Evolutionary conservation across 2,888 invertebrate species (phyloP).

Genomic region (Tetragonula carbonaria): DNA sequence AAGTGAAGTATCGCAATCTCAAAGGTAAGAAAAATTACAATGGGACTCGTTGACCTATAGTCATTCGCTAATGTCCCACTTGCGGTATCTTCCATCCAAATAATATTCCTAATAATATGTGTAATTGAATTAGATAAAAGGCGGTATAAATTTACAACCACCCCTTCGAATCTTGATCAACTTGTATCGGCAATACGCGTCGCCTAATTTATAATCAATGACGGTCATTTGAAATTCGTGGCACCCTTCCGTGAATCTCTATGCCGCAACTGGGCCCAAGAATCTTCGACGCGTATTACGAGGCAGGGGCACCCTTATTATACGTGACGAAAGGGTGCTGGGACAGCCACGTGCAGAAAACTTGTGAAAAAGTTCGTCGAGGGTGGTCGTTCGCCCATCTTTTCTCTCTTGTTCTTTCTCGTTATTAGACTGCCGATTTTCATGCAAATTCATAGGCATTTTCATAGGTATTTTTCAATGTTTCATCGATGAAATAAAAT

Average conservation of each 20-base stretch:
- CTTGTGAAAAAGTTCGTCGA: constrained; percentile 21
- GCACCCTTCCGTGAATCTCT: constrained; percentile 49
- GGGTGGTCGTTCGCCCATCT: neutral
- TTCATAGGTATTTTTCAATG: too few relatives aligned
- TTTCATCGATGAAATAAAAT: too few relatives aligned
- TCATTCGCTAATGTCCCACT: neutral
- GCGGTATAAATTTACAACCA: too few relatives aligned
- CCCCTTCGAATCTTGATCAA: constrained; percentile 23
- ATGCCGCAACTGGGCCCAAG: constrained; percentile 47
- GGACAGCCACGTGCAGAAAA: constrained; percentile 52
- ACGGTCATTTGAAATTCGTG: constrained; percentile 51
- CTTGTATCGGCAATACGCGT: neutral
- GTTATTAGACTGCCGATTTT: too few relatives aligned
- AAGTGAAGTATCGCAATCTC: too few relatives aligned
- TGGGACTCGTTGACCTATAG: neutral
- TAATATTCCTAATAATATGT: neutral
- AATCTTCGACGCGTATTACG: constrained; percentile 50
- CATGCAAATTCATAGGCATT: too few relatives aligned
- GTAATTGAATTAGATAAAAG: neutral
- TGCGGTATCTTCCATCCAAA: neutral
- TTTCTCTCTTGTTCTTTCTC: neutral
- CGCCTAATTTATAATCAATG: constrained; percentile 58
- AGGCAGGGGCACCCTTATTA: constrained; percentile 55
- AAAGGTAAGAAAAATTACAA: too few relatives aligned
- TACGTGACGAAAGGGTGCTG: constrained; percentile 72